Base-by-base conservation (phyloP, 1,140 invertebrate genomes). In the Brachionus koreanus region DNA sequence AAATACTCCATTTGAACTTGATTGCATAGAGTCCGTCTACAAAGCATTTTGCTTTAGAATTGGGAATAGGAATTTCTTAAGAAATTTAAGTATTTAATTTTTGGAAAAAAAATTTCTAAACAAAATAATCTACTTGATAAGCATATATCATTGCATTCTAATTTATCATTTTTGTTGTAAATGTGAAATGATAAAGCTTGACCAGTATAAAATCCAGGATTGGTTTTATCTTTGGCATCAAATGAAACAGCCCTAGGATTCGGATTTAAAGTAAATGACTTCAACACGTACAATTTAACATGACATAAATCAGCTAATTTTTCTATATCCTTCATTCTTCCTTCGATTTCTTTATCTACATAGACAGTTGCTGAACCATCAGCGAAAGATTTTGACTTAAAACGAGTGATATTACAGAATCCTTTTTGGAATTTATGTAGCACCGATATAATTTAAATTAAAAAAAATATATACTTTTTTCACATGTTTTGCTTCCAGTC, bases 1-100 rank as follows among this genome's bases (percentile, higher is more conserved):
- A 49, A 5, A 74, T 46, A n/a, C 69, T 74, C 69, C 69, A 74
- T 74, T 74, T 74, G n/a, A 43, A 46, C 46, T 74, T 74, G 29
- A 74, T 74, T 23, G 69, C 69, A 46, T 74, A 43, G 3, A 74
- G 25, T 13, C 69, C 69, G 16, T 74, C 69, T 29, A 74, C 25
- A 33, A 74, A 74, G 29, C 69, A 74, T 25, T 74, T 74, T 23
- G 69, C 69, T 19, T 16, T 43, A 25, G 69, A 2, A 46, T 74
- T 43, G 9, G 69, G 69, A 74, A 74, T 74, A 25, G 69, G 69
- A 25, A 74, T 74, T 74, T 74, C 69, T 72, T 23, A 0, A 23
- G 19, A 42, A 23, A 9, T 12, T 42, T 42, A 12, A 29, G 16
- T 29, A 29, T 65, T 13, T 65, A 3, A 25, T 29, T 1, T 65